Evolutionary conservation across 1,140 invertebrate species (phyloP), one percentile per base, ranked within the genome.

Genomic region (Lepeophtheirus salmonis): DNA sequence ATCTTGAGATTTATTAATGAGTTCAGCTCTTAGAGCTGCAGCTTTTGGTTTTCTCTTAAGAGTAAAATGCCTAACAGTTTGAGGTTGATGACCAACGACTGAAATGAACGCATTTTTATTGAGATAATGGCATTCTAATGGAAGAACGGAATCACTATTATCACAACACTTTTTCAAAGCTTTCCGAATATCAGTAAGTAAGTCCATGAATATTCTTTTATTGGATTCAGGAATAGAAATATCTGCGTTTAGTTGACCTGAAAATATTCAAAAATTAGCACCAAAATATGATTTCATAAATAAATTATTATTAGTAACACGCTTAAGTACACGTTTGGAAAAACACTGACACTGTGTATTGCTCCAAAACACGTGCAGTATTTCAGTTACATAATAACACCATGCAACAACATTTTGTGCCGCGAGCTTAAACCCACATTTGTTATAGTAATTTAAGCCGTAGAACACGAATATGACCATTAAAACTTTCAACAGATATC

Each of bases 1-100:
- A 72, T 97, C 91, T 3, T 78, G 77, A 0, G 89, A 90, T 73
- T 94, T 95, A 66, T 89, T 85, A 25, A 96, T 69, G 16, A 96
- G 71, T 68, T 97, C 91, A 23, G 83, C 84, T 62, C 89, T 77
- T 18, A 97, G 72, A 2, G 85, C 80, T 0, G 88, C 87, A 61
- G 90, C 94, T 74, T 97, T 97, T 3, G 90, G 89, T 73, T 95
- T 95, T 54, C 89, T 79, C 74, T 91, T 94, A 2, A 96, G 70
- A 24, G 83, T 87, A 69, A 97, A 97, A 75, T 97, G 90, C 74
- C 95, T 94, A 1, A 71, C 67, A 13, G 75, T 71, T 26, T 59
- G 57, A 4, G 57, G 57, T 67, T 70, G 71, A 25, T 76, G 74
- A 64, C 83, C 81, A 68, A 88, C 85, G 56, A 90, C 81, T 65